Percentiles rank a stretch among this genome's conserved stretches.
These are phyloP conservation scores for Smithornis capensis DNA, from an alignment of 2,113 vertebrate species.

Conservation along the genomic window DNA sequence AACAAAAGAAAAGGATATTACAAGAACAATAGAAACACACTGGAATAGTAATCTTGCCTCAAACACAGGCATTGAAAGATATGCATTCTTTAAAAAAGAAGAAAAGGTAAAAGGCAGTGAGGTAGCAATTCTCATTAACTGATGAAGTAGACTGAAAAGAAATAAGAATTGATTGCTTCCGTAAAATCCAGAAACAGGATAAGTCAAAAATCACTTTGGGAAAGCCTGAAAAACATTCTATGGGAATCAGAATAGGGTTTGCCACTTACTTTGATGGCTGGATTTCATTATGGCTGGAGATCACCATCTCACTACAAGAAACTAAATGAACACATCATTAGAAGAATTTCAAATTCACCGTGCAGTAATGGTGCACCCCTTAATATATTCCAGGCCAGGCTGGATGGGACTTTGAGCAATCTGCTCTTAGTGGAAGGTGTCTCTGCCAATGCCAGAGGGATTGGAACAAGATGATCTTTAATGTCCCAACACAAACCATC, in stretches of 20 bases:
- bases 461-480: background rate
- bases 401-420: background rate
- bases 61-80: slow-evolving; percentile 9
- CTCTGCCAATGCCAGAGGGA: background rate
- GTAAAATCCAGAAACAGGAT: background rate
- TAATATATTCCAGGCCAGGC: background rate
- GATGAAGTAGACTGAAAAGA: slow-evolving; percentile 52
- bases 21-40: slow-evolving; percentile 9
- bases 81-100: slow-evolving; percentile 35
- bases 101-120: slow-evolving; percentile 35
- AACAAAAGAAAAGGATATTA: slow-evolving; percentile 42
- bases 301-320: background rate
- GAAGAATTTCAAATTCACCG: background rate
- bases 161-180: slow-evolving; percentile 42
- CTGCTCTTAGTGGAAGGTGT: background rate
- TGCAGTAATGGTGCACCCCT: background rate
- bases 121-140: slow-evolving; percentile 44
- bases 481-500: background rate
- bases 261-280: background rate
- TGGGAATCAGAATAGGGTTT: background rate
- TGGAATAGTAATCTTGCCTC: slow-evolving; percentile 8
- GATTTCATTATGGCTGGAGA: background rate
- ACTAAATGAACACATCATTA: background rate
- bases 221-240: background rate
- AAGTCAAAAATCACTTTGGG: slow-evolving; percentile 5